These are phyloP conservation scores for Psettodes erumei DNA, from an alignment of 2,113 vertebrate species.

Conservation along the genomic window DNA sequence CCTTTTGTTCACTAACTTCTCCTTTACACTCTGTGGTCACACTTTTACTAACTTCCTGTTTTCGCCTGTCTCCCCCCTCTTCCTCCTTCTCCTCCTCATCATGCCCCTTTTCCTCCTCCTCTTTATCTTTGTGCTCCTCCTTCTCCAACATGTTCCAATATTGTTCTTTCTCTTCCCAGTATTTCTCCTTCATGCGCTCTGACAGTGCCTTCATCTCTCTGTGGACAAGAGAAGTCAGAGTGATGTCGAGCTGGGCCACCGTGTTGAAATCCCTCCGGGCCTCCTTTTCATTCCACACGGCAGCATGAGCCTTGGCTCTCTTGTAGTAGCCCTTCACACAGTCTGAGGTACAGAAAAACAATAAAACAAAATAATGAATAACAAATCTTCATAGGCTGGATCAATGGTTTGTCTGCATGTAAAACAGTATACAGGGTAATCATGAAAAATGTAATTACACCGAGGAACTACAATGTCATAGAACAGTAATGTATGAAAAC, in stretches of 20 bases:
- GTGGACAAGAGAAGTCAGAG: constrained; percentile 77
- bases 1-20: neutral
- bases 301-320: constrained; percentile 86
- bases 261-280: constrained; percentile 82
- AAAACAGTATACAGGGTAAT: neutral
- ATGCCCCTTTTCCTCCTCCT: constrained; percentile 7
- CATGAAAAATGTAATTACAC: too few species aligned
- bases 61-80: neutral
- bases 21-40: neutral
- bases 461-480: too few species aligned
- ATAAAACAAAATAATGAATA: neutral
- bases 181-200: constrained; percentile 87
- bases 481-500: too few species aligned
- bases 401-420: constrained; percentile 22
- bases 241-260: constrained; percentile 82
- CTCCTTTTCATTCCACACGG: constrained; percentile 88
- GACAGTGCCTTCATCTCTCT: constrained; percentile 83
- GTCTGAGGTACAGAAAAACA: constrained; percentile 70
- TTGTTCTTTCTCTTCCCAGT: constrained; percentile 86
- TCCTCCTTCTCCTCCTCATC: neutral
- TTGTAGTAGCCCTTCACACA: constrained; percentile 91
- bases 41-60: constrained; percentile 6
- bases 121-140: constrained; percentile 12
- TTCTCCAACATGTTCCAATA: constrained; percentile 86
- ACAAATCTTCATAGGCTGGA: constrained; percentile 18